Conservation (phyloP, 2,888 invertebrate genomes). For the Agonopterix subpropinquella region DNA sequence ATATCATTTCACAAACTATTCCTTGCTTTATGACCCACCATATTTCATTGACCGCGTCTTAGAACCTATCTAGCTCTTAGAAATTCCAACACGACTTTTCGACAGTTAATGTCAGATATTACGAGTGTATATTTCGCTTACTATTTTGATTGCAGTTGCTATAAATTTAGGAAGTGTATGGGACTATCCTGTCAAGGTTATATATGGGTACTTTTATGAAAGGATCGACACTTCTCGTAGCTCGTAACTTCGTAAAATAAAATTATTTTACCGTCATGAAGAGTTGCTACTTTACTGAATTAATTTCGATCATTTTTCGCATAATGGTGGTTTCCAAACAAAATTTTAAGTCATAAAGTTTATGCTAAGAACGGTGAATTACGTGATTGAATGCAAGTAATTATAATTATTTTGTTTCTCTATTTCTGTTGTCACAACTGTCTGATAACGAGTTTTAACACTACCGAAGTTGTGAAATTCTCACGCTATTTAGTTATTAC, state of each 20-base stretch:
- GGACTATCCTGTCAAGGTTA: constrained; percentile 6
- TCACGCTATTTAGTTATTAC: not conserved
- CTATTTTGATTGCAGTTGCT: constrained; percentile 18
- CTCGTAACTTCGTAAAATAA: too few relatives aligned
- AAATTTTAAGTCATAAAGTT: too few relatives aligned
- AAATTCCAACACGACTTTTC: constrained; percentile 25
- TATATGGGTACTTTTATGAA: constrained; percentile 1
- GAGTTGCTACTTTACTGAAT: too few relatives aligned
- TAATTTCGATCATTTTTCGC: too few relatives aligned
- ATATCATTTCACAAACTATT: constrained; percentile 37
- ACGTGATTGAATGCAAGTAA: not conserved
- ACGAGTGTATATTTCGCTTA: constrained; percentile 13
- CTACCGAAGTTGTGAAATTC: not conserved
- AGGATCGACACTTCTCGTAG: too few relatives aligned
- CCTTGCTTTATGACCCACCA: constrained; percentile 33
- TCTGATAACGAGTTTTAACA: too few relatives aligned
- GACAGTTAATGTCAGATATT: constrained; percentile 25
- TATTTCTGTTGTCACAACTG: constrained; percentile 17
- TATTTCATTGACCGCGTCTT: constrained; percentile 25
- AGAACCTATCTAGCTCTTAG: constrained; percentile 17
- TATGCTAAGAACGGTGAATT: too few relatives aligned
- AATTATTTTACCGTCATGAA: too few relatives aligned
- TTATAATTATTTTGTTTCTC: constrained; percentile 23
- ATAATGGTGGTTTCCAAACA: too few relatives aligned
- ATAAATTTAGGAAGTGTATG: constrained; percentile 19